A percentile compares a stretch with the other conserved stretches of the same genome.
These are phyloP conservation scores for Meteorus colon DNA, from an alignment of 2,888 invertebrate genomes.

Conservation along the genomic window DNA sequence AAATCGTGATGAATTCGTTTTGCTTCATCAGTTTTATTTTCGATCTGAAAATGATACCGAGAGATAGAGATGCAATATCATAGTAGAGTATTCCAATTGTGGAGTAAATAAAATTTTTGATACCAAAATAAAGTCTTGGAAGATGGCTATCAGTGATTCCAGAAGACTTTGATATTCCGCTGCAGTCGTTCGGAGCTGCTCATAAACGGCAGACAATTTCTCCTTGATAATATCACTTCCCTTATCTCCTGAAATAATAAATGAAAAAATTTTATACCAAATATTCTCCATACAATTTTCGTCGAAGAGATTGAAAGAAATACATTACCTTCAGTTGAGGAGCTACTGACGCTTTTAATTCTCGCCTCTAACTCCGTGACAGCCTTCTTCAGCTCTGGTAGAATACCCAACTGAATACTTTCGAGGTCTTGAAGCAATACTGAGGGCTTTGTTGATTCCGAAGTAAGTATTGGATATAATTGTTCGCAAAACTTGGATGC, in stretches of 20 bases:
- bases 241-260: slow-evolving; percentile 67
- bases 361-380: slow-evolving; percentile 81
- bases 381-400: slow-evolving; percentile 79
- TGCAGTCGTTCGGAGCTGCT: slow-evolving; percentile 80
- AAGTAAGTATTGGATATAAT: slow-evolving; percentile 84
- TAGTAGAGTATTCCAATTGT: neutral
- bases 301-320: neutral
- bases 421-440: slow-evolving; percentile 77
- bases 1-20: slow-evolving; percentile 56
- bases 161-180: slow-evolving; percentile 83
- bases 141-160: slow-evolving; percentile 82
- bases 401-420: slow-evolving; percentile 76
- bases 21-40: slow-evolving; percentile 71
- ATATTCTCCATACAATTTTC: neutral
- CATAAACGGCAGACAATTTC: slow-evolving; percentile 80
- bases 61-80: neutral
- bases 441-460: slow-evolving; percentile 77
- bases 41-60: slow-evolving; percentile 47
- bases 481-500: slow-evolving; percentile 82
- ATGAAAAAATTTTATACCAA: slow-evolving; percentile 14
- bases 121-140: slow-evolving; percentile 80
- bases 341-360: slow-evolving; percentile 80
- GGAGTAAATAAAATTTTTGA: slow-evolving; percentile 42
- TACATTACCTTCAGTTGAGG: slow-evolving; percentile 77
- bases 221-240: slow-evolving; percentile 79